Evolutionary conservation across 2,113 vertebrate genomes (phyloP).

Genomic region (Percina caprodes): DNA sequence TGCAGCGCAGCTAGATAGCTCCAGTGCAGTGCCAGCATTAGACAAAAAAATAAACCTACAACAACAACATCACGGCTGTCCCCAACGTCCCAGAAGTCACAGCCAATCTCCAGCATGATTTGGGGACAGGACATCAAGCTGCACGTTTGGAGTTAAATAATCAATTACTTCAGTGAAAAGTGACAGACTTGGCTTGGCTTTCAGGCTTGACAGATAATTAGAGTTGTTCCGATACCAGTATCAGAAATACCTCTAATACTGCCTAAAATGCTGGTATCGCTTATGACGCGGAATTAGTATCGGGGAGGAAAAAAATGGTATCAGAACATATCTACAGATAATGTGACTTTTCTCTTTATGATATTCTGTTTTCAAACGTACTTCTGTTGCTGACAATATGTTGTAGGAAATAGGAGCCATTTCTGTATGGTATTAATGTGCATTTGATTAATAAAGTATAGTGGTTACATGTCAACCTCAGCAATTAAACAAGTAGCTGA

Average conservation of each 20-base stretch:
- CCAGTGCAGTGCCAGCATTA: constrained; percentile 16
- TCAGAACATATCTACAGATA: not conserved
- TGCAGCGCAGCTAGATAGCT: constrained; percentile 33
- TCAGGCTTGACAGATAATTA: not conserved
- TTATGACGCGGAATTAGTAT: too few species aligned
- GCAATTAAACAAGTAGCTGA: not conserved
- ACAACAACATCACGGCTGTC: not conserved
- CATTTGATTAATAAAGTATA: not conserved
- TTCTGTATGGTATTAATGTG: not conserved
- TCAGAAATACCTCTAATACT: too few species aligned
- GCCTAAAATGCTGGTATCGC: too few species aligned
- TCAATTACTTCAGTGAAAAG: not conserved
- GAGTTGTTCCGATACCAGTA: too few species aligned
- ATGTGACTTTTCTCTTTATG: not conserved
- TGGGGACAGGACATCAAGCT: not conserved
- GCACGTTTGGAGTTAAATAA: not conserved
- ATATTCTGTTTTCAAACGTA: not conserved
- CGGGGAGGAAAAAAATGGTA: too few species aligned
- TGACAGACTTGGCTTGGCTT: not conserved
- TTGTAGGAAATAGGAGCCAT: not conserved
- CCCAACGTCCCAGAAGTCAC: not conserved
- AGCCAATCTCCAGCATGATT: not conserved
- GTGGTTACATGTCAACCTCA: not conserved
- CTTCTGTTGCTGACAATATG: not conserved
- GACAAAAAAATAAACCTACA: constrained; percentile 1